phyloP scores from a whole-genome alignment of 2,113 vertebrate species.

The Passer domesticus region DNA sequence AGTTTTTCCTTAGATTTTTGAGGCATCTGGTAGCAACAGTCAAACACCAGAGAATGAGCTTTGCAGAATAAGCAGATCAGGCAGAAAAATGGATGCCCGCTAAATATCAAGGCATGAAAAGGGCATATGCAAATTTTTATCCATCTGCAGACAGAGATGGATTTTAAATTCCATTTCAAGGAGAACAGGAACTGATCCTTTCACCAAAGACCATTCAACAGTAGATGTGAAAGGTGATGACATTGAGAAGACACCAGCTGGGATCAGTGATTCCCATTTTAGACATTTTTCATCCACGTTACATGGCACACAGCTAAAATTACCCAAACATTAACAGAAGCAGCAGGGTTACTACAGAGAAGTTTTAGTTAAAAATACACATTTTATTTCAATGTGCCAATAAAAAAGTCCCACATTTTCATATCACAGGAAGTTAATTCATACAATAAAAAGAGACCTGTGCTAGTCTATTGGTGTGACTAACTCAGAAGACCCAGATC shows the following conservation, averaged over 20 bases:
- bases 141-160: neutral
- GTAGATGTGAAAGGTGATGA: neutral
- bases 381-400: slow-evolving; percentile 84
- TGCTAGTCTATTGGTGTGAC: slow-evolving; percentile 78
- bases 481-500: slow-evolving; percentile 76
- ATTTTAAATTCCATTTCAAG: neutral
- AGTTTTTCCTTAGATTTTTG: neutral
- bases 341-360: slow-evolving; percentile 74
- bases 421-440: slow-evolving; percentile 79
- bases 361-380: slow-evolving; percentile 80
- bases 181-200: neutral
- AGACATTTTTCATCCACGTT: neutral
- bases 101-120: neutral
- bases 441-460: slow-evolving; percentile 78
- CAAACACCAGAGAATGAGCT: neutral
- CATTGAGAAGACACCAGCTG: neutral
- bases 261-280: neutral
- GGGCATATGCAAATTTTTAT: neutral
- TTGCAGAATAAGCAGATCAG: neutral
- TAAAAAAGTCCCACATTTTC: slow-evolving; percentile 79
- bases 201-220: neutral
- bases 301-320: slow-evolving; percentile 1
- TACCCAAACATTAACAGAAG: slow-evolving; percentile 43
- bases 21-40: neutral
- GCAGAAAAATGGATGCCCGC: neutral